Conservation (phyloP, 2,113 vertebrate genomes). For the Salvelinus fontinalis region DNA sequence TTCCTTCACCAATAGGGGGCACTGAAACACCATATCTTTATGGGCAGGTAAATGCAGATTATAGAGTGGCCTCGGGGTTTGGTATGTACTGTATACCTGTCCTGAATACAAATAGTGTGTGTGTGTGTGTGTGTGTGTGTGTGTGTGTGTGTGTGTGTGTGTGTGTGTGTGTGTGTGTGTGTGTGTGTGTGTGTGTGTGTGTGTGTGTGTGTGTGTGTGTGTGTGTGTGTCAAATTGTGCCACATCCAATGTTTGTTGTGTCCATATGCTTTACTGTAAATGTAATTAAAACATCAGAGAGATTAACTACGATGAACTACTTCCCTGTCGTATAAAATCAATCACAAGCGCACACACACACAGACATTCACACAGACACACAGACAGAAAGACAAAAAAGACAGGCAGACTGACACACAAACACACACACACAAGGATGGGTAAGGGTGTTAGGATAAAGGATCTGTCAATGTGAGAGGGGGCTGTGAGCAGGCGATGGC, state of each 20-base stretch:
- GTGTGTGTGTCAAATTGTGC: not conserved
- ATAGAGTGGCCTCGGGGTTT: no score
- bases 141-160: no score
- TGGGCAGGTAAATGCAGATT: not conserved
- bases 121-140: not conserved
- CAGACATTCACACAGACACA: not conserved
- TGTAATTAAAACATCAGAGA: not conserved
- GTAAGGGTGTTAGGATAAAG: slow-evolving; percentile 6
- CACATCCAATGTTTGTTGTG: not conserved
- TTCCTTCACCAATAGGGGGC: not conserved
- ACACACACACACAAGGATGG: slow-evolving; percentile 7
- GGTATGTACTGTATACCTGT: not conserved
- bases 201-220: not conserved
- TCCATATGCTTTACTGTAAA: not conserved
- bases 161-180: no score
- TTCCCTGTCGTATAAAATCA: not conserved
- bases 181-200: no score
- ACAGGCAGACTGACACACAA: slow-evolving; percentile 14
- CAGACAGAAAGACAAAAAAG: not conserved
- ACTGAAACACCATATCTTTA: not conserved
- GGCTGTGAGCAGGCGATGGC: slow-evolving; percentile 26
- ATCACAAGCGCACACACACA: not conserved
- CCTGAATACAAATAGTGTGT: not conserved
- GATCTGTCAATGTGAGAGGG: slow-evolving; percentile 4
- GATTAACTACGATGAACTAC: not conserved